A percentile compares a stretch with the other conserved stretches of the same genome.
These are phyloP conservation scores for Vicugna pacos DNA, from an alignment of 2,113 vertebrate genomes.

Conservation along the genomic window DNA sequence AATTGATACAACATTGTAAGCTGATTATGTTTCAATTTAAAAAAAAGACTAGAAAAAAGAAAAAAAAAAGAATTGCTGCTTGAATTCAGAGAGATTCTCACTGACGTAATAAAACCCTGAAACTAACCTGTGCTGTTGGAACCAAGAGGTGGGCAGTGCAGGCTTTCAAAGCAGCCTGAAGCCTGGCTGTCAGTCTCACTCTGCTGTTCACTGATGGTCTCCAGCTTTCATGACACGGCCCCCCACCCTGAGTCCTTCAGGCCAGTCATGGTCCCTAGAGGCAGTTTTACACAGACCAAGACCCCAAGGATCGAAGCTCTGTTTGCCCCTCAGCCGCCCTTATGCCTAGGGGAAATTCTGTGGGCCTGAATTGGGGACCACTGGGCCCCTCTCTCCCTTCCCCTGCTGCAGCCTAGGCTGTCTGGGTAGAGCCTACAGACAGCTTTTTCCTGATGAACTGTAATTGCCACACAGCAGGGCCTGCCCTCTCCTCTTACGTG, in stretches of 20 bases:
- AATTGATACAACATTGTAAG: too few species aligned
- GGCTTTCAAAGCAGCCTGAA: neutral
- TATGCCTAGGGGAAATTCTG: neutral
- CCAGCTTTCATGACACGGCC: neutral
- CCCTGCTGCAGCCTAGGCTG: neutral
- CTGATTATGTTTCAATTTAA: too few species aligned
- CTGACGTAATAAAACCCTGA: neutral
- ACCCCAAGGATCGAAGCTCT: neutral
- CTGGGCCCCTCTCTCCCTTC: neutral
- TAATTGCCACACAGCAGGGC: neutral
- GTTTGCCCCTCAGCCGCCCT: neutral
- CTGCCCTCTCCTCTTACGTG: neutral
- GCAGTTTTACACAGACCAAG: neutral
- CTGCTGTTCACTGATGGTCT: neutral
- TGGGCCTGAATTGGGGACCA: neutral
- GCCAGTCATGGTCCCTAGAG: neutral
- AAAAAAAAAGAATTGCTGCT: neutral
- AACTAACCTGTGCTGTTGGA: neutral
- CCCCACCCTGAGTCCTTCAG: neutral
- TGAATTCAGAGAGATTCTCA: conserved; percentile 77
- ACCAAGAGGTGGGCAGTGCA: neutral
- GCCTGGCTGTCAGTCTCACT: neutral
- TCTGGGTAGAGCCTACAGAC: neutral
- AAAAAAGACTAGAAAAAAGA: too few species aligned
- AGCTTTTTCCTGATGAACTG: neutral